Evolutionary conservation across 1,140 invertebrate genomes (phyloP), one percentile per base, ranked within the genome.

Genomic region (Drosophila hydei): DNA sequence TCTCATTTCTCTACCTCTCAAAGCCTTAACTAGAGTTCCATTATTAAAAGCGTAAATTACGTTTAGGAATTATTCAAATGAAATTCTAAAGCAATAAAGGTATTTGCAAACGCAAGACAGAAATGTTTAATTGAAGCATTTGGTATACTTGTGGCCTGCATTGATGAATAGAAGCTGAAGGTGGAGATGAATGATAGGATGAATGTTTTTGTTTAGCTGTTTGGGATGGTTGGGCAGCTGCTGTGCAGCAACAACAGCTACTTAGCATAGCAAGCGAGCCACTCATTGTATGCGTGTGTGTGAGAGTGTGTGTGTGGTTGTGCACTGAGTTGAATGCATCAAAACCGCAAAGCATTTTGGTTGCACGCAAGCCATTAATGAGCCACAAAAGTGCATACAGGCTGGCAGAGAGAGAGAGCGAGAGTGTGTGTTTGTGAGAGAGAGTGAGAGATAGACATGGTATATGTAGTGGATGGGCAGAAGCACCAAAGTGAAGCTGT

Each of bases 351-450:
- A 68, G 75, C 83, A 88, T 72, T 83, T 88, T 69, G 83, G 75
- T 58, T 65, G 54, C 74, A 79, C 68, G 75, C 75, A 72, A 87
- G 69, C 83, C 83, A 72, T 83, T 88, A 88, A 88, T 88, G 83
- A 88, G 83, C 83, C 83, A 79, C 83, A 88, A 88, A 88, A 83
- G 63, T 76, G 83, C 78, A 81, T 50, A 14, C 76, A 85, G 48
- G n/a, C 63, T 47, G 54, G 42, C 27, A 30, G 19, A 36, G 25
- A 42, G 2, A 1, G 11, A 43, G 16, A 8, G n/a, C 43, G 14
- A 30, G 50, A 36, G 7, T 12, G 36, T 1, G 33, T 16, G 14
- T 14, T 27, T 14, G 47, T 12, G 12, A 27, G 16, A 51, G 25
- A 18, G 36, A 9, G 52, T 55, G 55, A 60, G 38, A 30, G 21